These are phyloP conservation scores for Folsomia manolachei DNA, from an alignment of 2,888 invertebrate species.

Conservation along the genomic window DNA sequence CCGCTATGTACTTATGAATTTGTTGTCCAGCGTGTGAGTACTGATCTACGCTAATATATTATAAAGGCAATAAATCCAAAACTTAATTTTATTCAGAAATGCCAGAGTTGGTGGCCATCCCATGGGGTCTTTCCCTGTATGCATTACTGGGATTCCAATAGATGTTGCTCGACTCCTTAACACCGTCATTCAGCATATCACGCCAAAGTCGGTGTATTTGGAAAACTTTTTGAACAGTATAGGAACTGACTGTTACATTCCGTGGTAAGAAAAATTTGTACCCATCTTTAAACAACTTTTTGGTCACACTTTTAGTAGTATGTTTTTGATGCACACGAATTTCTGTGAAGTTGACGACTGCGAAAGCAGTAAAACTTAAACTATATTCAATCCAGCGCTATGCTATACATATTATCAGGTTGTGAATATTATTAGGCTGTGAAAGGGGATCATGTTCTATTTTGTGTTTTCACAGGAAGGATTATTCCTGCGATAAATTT, in stretches of 20 bases:
- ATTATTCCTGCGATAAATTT: constrained; percentile 16
- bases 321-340: too few species aligned
- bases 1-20: constrained; percentile 1
- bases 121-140: neutral
- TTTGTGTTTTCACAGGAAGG: constrained; percentile 19
- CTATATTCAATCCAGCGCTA: too few species aligned
- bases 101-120: neutral
- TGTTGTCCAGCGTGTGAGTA: constrained; percentile 12
- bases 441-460: too few species aligned
- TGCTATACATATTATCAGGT: too few species aligned
- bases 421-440: too few species aligned
- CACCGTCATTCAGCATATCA: neutral
- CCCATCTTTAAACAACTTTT: too few species aligned
- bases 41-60: neutral
- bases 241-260: neutral
- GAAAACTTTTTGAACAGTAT: neutral
- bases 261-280: constrained; percentile 3
- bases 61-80: too few species aligned
- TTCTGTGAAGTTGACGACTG: too few species aligned
- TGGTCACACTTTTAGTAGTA: too few species aligned
- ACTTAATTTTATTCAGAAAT: too few species aligned
- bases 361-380: too few species aligned
- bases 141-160: neutral
- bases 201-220: neutral
- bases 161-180: neutral